Evolutionary conservation across 2,797 vertebrate genomes (phyloP).

Genomic region (Astyanax mexicanus): DNA sequence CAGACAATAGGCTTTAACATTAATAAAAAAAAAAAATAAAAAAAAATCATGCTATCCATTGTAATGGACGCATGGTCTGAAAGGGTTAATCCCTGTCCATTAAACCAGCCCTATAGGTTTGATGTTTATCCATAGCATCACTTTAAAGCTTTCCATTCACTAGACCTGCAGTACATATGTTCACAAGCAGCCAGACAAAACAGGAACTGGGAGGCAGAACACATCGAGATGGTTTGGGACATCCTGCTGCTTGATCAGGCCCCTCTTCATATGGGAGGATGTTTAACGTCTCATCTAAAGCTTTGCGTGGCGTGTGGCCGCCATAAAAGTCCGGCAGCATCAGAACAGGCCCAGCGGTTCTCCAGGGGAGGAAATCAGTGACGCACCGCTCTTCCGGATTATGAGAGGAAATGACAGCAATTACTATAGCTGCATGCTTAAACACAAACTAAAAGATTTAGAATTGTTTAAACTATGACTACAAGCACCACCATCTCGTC

Average conservation of each 20-base stretch:
- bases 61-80: too few species aligned
- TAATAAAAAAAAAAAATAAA: too few species aligned
- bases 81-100: too few species aligned
- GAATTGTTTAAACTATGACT: constrained; percentile 2
- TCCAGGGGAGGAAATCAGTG: constrained; percentile 16
- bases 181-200: background rate
- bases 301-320: constrained; percentile 2
- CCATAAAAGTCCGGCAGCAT: constrained; percentile 12
- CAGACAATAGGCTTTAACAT: too few species aligned
- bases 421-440: constrained; percentile 13
- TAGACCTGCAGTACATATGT: background rate
- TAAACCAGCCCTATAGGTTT: too few species aligned
- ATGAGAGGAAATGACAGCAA: constrained; percentile 18
- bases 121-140: background rate
- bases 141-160: background rate
- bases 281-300: constrained; percentile 26
- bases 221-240: background rate
- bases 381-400: constrained; percentile 32
- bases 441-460: background rate
- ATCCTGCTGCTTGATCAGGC: constrained; percentile 24
- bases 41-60: too few species aligned
- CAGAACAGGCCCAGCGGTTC: constrained; percentile 11
- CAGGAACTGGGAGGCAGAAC: constrained; percentile 7
- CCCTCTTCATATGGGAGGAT: constrained; percentile 24
- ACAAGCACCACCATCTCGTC: background rate